These are phyloP conservation scores for Philonicus albiceps DNA, from an alignment of 2,888 invertebrate species.

Conservation along the genomic window DNA sequence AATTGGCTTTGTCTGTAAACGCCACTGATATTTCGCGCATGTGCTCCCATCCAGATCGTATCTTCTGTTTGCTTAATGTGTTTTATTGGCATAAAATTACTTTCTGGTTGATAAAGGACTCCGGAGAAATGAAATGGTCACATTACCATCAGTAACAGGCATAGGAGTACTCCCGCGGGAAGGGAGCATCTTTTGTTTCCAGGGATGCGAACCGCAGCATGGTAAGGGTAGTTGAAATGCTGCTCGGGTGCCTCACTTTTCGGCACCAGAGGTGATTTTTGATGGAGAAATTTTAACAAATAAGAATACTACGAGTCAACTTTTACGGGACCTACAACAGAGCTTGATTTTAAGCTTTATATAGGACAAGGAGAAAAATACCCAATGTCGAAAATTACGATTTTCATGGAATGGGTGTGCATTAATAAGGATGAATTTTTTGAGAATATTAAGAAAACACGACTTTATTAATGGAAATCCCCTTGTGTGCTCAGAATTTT, in stretches of 20 bases:
- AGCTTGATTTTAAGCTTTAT: background rate
- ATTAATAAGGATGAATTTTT: background rate
- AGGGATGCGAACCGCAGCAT: background rate
- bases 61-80: slow-evolving; percentile 48
- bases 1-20: slow-evolving; percentile 19
- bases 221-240: slow-evolving; percentile 19
- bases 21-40: slow-evolving; percentile 32
- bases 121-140: slow-evolving; percentile 49
- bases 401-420: background rate
- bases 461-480: background rate
- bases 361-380: background rate
- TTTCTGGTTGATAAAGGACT: slow-evolving; percentile 49
- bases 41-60: slow-evolving; percentile 23
- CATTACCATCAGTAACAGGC: slow-evolving; percentile 45
- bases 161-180: slow-evolving; percentile 35
- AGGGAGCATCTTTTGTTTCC: slow-evolving; percentile 36
- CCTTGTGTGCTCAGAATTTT: background rate
- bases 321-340: background rate
- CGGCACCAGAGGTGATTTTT: slow-evolving; percentile 37
- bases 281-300: slow-evolving; percentile 24
- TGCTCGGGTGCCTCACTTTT: slow-evolving; percentile 30
- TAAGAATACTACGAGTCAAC: background rate
- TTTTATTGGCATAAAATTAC: slow-evolving; percentile 50
- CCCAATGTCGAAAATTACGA: background rate
- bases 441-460: background rate